A percentile compares a stretch with the other conserved stretches of the same genome.
These are phyloP conservation scores for Phainopepla nitens DNA, from an alignment of 2,113 vertebrate genomes.

Conservation along the genomic window DNA sequence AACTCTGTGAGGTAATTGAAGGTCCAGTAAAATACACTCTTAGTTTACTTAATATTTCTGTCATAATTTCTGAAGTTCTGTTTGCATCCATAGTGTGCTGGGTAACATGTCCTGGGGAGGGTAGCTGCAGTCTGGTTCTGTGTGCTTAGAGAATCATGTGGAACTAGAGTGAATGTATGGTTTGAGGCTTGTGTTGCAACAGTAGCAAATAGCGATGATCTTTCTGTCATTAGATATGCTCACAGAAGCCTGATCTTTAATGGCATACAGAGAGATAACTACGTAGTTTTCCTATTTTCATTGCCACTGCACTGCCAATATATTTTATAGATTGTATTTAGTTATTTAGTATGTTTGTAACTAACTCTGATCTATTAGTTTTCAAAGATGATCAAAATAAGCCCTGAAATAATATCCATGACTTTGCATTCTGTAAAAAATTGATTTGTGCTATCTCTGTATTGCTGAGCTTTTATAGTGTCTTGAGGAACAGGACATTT, in stretches of 20 bases:
- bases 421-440: not conserved
- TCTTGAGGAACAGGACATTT: not conserved
- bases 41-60: not conserved
- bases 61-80: not conserved
- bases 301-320: not conserved
- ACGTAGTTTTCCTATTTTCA: not conserved
- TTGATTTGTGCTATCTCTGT: not conserved
- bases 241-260: not conserved
- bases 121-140: not conserved
- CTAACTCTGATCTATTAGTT: not conserved
- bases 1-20: not conserved
- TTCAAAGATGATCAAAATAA: not conserved
- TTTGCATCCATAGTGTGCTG: not conserved
- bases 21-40: not conserved
- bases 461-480: not conserved
- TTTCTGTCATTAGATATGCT: not conserved
- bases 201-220: not conserved
- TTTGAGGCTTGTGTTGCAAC: not conserved
- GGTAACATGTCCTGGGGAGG: not conserved
- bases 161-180: not conserved
- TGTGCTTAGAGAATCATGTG: fast-evolving
- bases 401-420: not conserved
- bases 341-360: not conserved
- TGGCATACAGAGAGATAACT: not conserved
- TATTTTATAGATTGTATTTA: not conserved